Conservation (phyloP, 2,797 vertebrate genomes). For the Anguilla obscura region DNA sequence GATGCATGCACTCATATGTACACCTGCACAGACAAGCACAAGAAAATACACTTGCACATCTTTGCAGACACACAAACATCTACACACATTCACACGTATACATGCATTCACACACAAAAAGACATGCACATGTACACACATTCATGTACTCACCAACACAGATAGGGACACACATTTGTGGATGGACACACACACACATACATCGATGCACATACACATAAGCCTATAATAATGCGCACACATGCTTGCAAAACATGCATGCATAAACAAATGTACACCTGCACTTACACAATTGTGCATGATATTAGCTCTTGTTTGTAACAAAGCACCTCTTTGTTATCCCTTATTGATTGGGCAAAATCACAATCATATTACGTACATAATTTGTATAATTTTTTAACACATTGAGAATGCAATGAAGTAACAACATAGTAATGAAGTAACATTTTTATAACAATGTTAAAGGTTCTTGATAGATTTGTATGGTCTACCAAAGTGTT, state of each 20-base stretch:
- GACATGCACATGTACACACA: not conserved
- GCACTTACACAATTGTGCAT: no score
- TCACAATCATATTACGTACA: not conserved
- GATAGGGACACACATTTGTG: not conserved
- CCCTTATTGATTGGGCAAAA: no score
- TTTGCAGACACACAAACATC: not conserved
- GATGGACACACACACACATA: not conserved
- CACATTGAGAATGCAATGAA: not conserved
- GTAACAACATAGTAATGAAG: not conserved
- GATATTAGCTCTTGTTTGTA: no score
- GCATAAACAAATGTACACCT: no score
- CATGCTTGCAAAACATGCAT: no score
- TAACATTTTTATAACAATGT: not conserved
- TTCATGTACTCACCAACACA: no score
- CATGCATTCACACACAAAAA: not conserved
- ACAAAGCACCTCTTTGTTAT: no score
- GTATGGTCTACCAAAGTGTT: not conserved
- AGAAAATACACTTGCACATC: not conserved
- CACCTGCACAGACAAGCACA: not conserved
- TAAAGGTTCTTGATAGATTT: constrained; percentile 1
- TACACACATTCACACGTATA: not conserved
- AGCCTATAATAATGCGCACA: no score
- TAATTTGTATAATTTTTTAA: not conserved
- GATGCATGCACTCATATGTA: not conserved
- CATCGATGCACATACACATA: no score